Evolutionary conservation across 2,888 invertebrate genomes (phyloP), one percentile per base, ranked within the genome.

Genomic region (Schrankia costaestrigalis): DNA sequence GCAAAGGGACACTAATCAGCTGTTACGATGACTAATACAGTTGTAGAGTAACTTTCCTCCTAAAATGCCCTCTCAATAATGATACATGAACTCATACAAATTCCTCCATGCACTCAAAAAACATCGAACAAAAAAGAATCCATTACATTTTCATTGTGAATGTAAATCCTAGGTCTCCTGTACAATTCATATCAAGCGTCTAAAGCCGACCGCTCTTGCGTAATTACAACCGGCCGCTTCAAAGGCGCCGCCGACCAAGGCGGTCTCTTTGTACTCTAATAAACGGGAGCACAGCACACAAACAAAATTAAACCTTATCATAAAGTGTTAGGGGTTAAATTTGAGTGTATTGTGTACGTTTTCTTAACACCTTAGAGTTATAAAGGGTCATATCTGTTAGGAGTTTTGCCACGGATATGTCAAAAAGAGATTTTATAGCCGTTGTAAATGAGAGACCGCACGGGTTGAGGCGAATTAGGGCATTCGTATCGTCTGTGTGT

Each of bases 391-490:
- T 85, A 86, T 85, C 83, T 77, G 86, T 84, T 82, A 83, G 80
- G 83, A 85, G 80, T 88, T 87, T 86, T 88, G 88, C 87, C 88
- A 86, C 79, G 86, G 87, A 84, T 83, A 79, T 84, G 88, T 89
- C 89, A 89, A 89, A 83, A 88, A 85, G 82, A 76, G 82, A 77
- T 84, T 85, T 89, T 87, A 88, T 87, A 78, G 77, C 76, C 63
- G 61, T 66, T 68, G 78, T 83, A 86, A 86, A 87, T 82, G 83
- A 75, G 68, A 41, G 82, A 84, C 82, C 84, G 66, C 84, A 79
- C 80, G 76, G 71, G 72, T 63, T 47, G 75, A 47, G 30, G 55
- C 52, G 72, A 81, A 79, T 78, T 78, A 74, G 81, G 78, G 74
- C 78, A 74, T 69, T 70, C 64, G 65, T 71, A 57, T 68, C 69